Percentiles rank a stretch among this genome's conserved stretches.
Conservation (phyloP, 2,797 vertebrate species). For the Siniperca scherzeri region DNA sequence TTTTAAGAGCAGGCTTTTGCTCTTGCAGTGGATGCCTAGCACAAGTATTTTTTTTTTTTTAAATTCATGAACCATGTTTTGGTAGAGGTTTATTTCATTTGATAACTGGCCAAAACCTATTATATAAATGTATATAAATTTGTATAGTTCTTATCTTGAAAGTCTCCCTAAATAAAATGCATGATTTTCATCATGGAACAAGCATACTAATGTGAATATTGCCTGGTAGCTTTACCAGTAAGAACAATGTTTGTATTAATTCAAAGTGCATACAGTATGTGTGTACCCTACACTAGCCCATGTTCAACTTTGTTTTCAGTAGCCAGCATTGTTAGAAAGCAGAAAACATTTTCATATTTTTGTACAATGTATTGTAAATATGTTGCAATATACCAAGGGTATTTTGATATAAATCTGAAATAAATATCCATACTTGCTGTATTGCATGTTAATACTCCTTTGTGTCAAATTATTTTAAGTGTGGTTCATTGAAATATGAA, state of each 20-base stretch:
- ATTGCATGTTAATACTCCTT: constrained; percentile 62
- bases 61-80: constrained; percentile 61
- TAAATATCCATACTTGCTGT: constrained; percentile 81
- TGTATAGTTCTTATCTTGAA: constrained; percentile 76
- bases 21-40: constrained; percentile 45
- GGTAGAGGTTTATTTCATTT: constrained; percentile 70
- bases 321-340: constrained; percentile 51
- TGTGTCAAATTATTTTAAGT: constrained; percentile 48
- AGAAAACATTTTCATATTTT: constrained; percentile 77
- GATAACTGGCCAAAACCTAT: constrained; percentile 50
- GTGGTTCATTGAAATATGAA: not conserved
- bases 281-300: constrained; percentile 24
- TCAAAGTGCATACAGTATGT: constrained; percentile 21
- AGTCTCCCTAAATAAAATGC: constrained; percentile 59
- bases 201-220: constrained; percentile 60
- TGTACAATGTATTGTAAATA: constrained; percentile 89
- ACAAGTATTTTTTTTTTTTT: constrained; percentile 56
- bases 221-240: constrained; percentile 31
- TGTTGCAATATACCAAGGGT: constrained; percentile 78
- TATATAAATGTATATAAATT: constrained; percentile 77
- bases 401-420: constrained; percentile 88
- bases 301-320: constrained; percentile 48
- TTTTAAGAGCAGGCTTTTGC: constrained; percentile 38
- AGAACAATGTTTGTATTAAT: constrained; percentile 54
- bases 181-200: constrained; percentile 40